Evolutionary conservation across 1,140 invertebrate species (phyloP).

Genomic region (Ceratoteleas bidentatus): DNA sequence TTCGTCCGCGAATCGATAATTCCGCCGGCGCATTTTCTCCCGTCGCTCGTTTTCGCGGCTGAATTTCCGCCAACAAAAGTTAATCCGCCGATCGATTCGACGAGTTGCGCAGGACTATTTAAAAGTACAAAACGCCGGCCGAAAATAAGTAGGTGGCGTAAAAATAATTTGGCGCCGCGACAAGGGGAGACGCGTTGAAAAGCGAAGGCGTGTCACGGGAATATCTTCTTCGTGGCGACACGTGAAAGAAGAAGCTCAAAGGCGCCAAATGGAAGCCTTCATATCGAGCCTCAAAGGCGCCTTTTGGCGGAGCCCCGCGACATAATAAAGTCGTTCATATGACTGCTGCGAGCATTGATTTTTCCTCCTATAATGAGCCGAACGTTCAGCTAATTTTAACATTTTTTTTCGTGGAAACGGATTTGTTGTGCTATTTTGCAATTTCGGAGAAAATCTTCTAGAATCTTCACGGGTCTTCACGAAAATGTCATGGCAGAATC

Average conservation of each 20-base stretch:
- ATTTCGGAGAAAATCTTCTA: background rate
- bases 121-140: slow-evolving; percentile 41
- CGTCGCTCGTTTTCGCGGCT: too few species aligned
- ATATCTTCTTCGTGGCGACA: slow-evolving; percentile 60
- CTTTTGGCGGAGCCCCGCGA: slow-evolving; percentile 40
- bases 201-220: slow-evolving; percentile 51
- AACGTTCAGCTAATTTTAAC: background rate
- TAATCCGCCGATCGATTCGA: slow-evolving; percentile 10
- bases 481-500: too few species aligned
- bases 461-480: background rate
- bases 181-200: slow-evolving; percentile 41
- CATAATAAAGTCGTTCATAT: slow-evolving; percentile 58
- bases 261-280: slow-evolving; percentile 62
- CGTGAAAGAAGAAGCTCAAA: slow-evolving; percentile 61
- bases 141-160: slow-evolving; percentile 47
- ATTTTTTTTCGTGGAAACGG: background rate
- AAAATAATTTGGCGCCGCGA: slow-evolving; percentile 52
- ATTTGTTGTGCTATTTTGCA: background rate
- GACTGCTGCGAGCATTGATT: slow-evolving; percentile 45
- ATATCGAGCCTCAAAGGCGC: slow-evolving; percentile 50
- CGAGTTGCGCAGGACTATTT: slow-evolving; percentile 11
- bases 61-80: background rate
- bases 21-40: too few species aligned
- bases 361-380: slow-evolving; percentile 26
- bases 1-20: too few species aligned